A percentile compares a stretch with the other conserved stretches of the same genome.
Evolutionary conservation across 2,113 vertebrate species (phyloP).

Genomic region (Acinonyx jubatus): DNA sequence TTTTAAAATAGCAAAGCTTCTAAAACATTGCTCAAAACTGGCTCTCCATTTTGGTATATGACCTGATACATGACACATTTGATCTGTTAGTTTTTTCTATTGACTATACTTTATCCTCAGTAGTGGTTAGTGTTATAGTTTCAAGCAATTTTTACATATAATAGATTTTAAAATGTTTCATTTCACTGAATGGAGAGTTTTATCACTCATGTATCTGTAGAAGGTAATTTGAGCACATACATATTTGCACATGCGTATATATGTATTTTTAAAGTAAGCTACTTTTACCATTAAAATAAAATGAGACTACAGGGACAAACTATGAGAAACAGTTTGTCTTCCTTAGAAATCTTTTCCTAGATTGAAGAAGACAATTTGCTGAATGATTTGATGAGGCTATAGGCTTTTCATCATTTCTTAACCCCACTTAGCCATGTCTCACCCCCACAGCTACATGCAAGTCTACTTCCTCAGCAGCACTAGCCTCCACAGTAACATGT

Average conservation of each 20-base stretch:
- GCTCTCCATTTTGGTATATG: not conserved
- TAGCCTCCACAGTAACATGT: constrained; percentile 92
- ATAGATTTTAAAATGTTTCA: not conserved
- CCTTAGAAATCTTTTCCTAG: constrained; percentile 75
- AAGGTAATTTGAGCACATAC: not conserved
- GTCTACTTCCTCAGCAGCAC: constrained; percentile 88
- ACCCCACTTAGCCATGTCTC: constrained; percentile 89
- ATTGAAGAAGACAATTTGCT: constrained; percentile 86
- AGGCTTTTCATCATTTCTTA: constrained; percentile 92
- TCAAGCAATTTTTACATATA: not conserved
- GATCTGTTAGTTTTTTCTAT: not conserved
- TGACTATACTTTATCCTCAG: not conserved
- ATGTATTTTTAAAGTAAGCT: not conserved
- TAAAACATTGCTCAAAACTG: not conserved
- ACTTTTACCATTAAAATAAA: constrained; percentile 72
- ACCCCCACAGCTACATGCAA: constrained; percentile 89
- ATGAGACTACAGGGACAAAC: constrained; percentile 53
- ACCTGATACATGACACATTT: not conserved
- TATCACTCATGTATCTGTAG: not conserved
- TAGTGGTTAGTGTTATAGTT: not conserved
- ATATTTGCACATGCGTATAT: not conserved
- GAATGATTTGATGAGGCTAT: constrained; percentile 89
- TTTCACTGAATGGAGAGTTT: constrained; percentile 17
- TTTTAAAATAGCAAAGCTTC: constrained; percentile 24
- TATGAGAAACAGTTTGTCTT: constrained; percentile 47